Conservation (phyloP, 2,888 invertebrate species). For the Noctua fimbriata region DNA sequence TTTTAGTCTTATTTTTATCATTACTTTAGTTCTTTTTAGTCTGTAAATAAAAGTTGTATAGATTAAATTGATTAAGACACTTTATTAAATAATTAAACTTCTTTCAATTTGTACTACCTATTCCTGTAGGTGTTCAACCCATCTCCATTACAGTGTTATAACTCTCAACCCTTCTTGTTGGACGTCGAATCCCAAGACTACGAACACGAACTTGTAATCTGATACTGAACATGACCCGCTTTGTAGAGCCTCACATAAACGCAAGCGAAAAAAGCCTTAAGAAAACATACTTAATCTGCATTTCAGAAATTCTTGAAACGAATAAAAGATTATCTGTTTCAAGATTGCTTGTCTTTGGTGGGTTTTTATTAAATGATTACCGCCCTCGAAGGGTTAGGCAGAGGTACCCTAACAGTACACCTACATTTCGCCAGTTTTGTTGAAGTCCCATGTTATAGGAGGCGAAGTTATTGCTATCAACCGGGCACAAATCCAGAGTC, state of each 20-base stretch:
- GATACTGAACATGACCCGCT: neutral
- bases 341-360: neutral
- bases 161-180: constrained; percentile 27
- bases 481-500: neutral
- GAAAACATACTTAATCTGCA: neutral
- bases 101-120: neutral
- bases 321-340: neutral
- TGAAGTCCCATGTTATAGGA: neutral
- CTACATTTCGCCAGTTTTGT: neutral
- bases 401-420: neutral
- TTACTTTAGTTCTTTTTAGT: too few species aligned
- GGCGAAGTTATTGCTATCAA: neutral
- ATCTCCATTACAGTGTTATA: constrained; percentile 22
- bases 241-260: neutral
- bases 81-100: too few species aligned
- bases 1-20: too few species aligned
- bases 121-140: neutral
- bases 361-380: too few species aligned
- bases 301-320: neutral
- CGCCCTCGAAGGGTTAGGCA: neutral
- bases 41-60: too few species aligned
- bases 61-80: too few species aligned
- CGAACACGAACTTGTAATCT: constrained; percentile 46
- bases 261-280: neutral
- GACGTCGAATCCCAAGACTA: constrained; percentile 5